Evolutionary conservation across 2,113 vertebrate genomes (phyloP).

Genomic region (Pampusana beccarii): DNA sequence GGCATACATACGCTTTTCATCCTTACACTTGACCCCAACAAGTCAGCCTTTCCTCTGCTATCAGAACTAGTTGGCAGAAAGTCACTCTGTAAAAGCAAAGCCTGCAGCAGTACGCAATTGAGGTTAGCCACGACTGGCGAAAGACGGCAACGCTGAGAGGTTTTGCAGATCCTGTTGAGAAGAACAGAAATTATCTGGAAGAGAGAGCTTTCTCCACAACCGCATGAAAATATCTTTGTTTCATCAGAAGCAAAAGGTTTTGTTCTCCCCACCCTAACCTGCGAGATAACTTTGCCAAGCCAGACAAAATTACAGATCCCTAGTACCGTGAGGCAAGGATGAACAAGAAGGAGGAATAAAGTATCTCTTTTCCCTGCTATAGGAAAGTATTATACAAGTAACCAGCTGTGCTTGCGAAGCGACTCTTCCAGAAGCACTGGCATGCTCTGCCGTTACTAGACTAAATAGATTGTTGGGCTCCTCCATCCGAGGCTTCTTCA

Average conservation of each 20-base stretch:
- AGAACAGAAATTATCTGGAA: not conserved
- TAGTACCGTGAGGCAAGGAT: not conserved
- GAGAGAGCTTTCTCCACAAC: not conserved
- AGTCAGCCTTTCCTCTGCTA: not conserved
- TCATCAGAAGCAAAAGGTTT: not conserved
- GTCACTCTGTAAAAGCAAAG: not conserved
- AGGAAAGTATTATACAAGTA: not conserved
- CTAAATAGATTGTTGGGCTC: constrained; percentile 7
- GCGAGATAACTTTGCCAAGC: not conserved
- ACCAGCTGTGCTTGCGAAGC: not conserved
- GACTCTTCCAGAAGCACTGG: not conserved
- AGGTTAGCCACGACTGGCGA: not conserved
- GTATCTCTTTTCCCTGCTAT: not conserved
- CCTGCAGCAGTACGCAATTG: not conserved
- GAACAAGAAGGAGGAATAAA: not conserved
- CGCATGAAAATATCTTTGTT: not conserved
- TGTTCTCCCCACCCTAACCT: not conserved
- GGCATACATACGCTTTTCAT: not conserved
- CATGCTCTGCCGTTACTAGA: constrained; percentile 29
- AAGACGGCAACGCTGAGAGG: not conserved
- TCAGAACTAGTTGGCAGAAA: not conserved
- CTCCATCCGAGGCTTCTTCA: not conserved
- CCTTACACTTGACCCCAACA: not conserved
- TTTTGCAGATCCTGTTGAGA: not conserved
- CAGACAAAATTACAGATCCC: not conserved